A percentile compares a stretch with the other conserved stretches of the same genome.
Evolutionary conservation across 2,888 invertebrate genomes (phyloP).

Genomic region (Xestobium rufovillosum): DNA sequence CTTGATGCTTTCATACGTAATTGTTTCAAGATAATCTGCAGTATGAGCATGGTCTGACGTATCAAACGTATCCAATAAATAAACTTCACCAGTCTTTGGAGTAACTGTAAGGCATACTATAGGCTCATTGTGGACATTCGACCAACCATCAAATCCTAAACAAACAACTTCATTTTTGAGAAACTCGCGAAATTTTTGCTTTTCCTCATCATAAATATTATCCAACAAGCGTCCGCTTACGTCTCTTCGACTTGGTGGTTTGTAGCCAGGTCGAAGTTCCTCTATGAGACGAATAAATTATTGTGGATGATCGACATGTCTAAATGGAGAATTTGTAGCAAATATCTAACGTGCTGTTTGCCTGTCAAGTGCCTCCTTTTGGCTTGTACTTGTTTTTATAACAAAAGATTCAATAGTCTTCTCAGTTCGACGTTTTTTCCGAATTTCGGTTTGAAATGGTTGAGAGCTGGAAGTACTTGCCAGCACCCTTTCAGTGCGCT

Average conservation of each 20-base stretch:
- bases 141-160: neutral
- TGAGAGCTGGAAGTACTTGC: too few species aligned
- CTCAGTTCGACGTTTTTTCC: too few species aligned
- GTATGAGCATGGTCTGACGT: neutral
- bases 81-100: neutral
- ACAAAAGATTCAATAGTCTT: neutral
- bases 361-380: neutral
- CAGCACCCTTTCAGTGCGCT: too few species aligned
- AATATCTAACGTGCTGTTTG: neutral
- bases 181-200: neutral
- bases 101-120: neutral
- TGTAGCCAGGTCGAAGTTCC: neutral
- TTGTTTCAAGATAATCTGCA: constrained; percentile 1
- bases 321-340: neutral
- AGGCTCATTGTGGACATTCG: too few species aligned
- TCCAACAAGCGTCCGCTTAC: neutral
- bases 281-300: neutral
- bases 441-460: too few species aligned
- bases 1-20: neutral
- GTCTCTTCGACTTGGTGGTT: neutral
- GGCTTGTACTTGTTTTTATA: constrained; percentile 1
- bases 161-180: constrained; percentile 1
- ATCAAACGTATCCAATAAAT: neutral
- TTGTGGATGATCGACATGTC: neutral
- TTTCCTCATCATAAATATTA: neutral